phyloP scores from a whole-genome alignment of 2,888 invertebrate species.

The Dynastes hyllus region DNA sequence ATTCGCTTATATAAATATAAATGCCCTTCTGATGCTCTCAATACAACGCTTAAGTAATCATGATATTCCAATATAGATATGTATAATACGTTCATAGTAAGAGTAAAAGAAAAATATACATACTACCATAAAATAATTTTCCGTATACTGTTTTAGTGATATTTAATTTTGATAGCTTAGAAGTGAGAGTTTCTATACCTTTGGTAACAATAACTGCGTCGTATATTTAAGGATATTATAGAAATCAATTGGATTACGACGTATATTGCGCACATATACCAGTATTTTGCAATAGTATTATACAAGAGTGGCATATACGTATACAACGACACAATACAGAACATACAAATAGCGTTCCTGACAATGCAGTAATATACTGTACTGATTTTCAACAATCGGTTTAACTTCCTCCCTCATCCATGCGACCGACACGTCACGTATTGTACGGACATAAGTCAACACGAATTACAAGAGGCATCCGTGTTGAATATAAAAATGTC shows the following conservation, averaged over 20 bases:
- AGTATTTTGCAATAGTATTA: constrained; percentile 13
- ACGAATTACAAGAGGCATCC: constrained; percentile 45
- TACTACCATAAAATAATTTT: too few species aligned
- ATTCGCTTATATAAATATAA: too few species aligned
- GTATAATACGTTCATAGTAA: too few species aligned
- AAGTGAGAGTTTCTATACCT: too few species aligned
- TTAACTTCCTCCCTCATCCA: constrained; percentile 50
- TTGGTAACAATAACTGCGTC: too few species aligned
- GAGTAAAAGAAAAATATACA: too few species aligned
- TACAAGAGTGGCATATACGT: background rate
- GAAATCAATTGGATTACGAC: constrained; percentile 4
- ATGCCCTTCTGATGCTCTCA: too few species aligned
- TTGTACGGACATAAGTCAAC: constrained; percentile 46
- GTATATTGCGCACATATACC: background rate
- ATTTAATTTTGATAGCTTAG: too few species aligned
- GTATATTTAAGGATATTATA: constrained; percentile 2
- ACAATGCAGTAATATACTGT: constrained; percentile 13
- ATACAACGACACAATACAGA: background rate
- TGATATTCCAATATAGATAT: too few species aligned
- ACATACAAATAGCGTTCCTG: constrained; percentile 1
- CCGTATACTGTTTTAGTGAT: too few species aligned
- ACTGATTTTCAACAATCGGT: constrained; percentile 27
- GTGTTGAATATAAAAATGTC: constrained; percentile 45
- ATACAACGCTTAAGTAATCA: too few species aligned
- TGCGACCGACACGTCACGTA: constrained; percentile 45